A percentile compares a stretch with the other conserved stretches of the same genome.
Conservation (phyloP, 2,888 invertebrate genomes). For the Drosophila vallismaia region DNA sequence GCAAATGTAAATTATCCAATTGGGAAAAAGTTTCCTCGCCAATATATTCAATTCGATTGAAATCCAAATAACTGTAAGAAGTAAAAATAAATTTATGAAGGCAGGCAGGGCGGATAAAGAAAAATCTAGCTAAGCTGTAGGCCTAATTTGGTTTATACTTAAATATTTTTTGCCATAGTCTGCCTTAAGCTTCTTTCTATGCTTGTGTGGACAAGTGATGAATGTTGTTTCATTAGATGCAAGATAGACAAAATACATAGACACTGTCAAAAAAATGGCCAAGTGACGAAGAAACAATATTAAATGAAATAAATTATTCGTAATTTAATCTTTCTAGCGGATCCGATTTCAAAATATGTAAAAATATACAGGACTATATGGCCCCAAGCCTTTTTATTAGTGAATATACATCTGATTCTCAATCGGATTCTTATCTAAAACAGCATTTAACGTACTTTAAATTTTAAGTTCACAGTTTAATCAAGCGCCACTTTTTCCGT, state of each 20-base stretch:
- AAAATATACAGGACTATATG: too few relatives aligned
- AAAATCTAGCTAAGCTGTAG: conserved; percentile 25
- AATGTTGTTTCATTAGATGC: conserved; percentile 26
- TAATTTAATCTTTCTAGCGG: too few relatives aligned
- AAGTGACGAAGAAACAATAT: too few relatives aligned
- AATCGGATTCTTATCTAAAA: too few relatives aligned
- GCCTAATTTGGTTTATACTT: conserved; percentile 15
- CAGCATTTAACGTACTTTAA: too few relatives aligned
- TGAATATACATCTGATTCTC: too few relatives aligned
- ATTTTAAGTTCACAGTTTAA: too few relatives aligned
- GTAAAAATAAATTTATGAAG: conserved; percentile 42
- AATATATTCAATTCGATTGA: conserved; percentile 84
- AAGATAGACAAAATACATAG: conserved; percentile 2
- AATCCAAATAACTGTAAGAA: conserved; percentile 83
- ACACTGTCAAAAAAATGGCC: neutral
- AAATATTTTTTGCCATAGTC: conserved; percentile 1
- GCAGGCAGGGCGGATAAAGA: conserved; percentile 7
- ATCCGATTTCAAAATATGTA: too few relatives aligned
- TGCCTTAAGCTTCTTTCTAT: conserved; percentile 8
- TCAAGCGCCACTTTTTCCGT: too few relatives aligned
- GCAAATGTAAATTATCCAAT: conserved; percentile 83
- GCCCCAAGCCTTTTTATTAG: too few relatives aligned
- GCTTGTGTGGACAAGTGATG: conserved; percentile 38
- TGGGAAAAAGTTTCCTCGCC: conserved; percentile 84
- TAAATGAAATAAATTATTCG: neutral